Evolutionary conservation across 1,140 invertebrate genomes (phyloP), one percentile per base, ranked within the genome.

Genomic region (Condylostylus longicornis): DNA sequence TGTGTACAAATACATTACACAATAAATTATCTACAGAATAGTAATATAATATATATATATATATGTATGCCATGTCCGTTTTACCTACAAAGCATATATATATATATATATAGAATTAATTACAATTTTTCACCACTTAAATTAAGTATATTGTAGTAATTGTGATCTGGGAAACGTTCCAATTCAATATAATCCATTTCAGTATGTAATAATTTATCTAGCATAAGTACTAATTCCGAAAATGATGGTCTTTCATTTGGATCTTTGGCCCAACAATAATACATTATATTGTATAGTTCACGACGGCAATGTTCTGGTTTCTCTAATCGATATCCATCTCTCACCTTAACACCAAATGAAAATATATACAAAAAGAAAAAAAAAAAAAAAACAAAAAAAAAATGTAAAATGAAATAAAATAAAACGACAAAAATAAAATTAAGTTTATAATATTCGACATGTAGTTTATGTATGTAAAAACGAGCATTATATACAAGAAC

Each of bases 171-270:
- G 58, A 93, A 93, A 38, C 82, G 66, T 51, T 93, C 86, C 13
- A 94, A 64, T 55, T 93, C 83, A 31, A 94, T 90, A 46, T 94
- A 94, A 52, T 91, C 86, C 38, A 83, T 88, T 61, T 91, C 86
- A 18, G 82, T 81, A 44, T 85, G 72, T 6, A 93, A 57, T 9
- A 94, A 63, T 40, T 78, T 75, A 51, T 90, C 86, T 3, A 89
- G 64, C 46, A 87, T 68, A 20, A 69, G 63, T 1, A 87, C 75
- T 10, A 86, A 71, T 58, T 91, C 85, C 1, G 65, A 64, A 33
- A 90, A 90, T 7, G 75, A 70, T 0, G 86, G 86, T 36, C 86
- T 59, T 23, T 79, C 70, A 10, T 72, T 70, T 2, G 82, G 71
- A 51, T 87, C 77, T 18, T 81, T 76, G 39, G 85, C 81, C 87